Base-by-base conservation (phyloP, 2,797 vertebrate genomes). In the Falco columbarius region DNA sequence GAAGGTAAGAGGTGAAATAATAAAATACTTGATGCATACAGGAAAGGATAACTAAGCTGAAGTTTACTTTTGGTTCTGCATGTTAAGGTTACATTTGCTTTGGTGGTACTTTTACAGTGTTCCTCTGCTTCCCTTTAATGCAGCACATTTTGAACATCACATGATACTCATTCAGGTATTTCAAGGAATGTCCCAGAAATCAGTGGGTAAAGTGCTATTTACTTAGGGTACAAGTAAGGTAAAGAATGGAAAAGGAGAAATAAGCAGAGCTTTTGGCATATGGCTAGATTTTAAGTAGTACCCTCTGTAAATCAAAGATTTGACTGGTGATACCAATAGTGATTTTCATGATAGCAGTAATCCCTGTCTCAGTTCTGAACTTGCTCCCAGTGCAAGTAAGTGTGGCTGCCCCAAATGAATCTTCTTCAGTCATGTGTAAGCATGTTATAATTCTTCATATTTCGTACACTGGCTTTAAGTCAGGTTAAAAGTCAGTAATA, bases 1-100 rank as follows among this genome's bases (percentile, higher is more conserved):
- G 99, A 99, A 99, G 99, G 99, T 99, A 97, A 97, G 95, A 56
- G 44, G 8, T 13, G 51, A 87, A 85, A 71, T 80, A 67, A 32
- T 44, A 36, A 86, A 73, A 38, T 52, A 38, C 32, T 76, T 59
- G 13, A 58, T 14, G 44, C 8, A 26, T 56, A 21, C 14, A 68
- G 38, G 55, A 67, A 73, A 92, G 40, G 8, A 55, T 62, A 73
- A 77, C 14, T 63, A 54, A 86, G 22, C 27, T 74, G 61, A 85
- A 82, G 16, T 85, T 76, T 66, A 73, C 29, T 82, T 82, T 77
- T 54, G 4, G 5, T 83, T 93, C 26, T 77, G 7, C 42, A 42
- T 86, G 5, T 70, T 75, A 72, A 67, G 32, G 36, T 47, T 42
- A 7, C 9, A 6, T 82, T 89, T 68, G 44, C 15, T 82, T 42